Percentiles rank a stretch among this genome's conserved stretches.
Conservation (phyloP, 2,888 invertebrate genomes). For the Thereva unica region DNA sequence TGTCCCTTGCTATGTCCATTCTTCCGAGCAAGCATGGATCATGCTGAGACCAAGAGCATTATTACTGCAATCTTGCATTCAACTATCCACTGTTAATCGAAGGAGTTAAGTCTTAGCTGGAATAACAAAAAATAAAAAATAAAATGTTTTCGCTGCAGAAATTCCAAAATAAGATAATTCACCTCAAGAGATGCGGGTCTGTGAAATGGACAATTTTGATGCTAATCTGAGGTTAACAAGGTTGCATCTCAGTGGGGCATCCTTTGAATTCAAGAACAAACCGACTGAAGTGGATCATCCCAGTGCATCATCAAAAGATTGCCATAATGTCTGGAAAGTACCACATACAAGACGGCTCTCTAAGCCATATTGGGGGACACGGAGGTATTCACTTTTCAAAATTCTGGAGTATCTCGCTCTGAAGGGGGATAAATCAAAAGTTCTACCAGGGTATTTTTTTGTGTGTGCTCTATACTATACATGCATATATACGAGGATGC, state of each 20-base stretch:
- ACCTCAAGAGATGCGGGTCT: slow-evolving; percentile 24
- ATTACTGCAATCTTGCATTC: slow-evolving; percentile 11
- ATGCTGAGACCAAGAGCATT: slow-evolving; percentile 17
- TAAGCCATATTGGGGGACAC: background rate
- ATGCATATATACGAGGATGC: background rate
- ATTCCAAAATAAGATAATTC: slow-evolving; percentile 19
- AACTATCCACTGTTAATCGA: slow-evolving; percentile 15
- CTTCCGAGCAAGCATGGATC: background rate
- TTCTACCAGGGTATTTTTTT: slow-evolving; percentile 17
- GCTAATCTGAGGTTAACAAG: slow-evolving; percentile 21
- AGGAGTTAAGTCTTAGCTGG: slow-evolving; percentile 9
- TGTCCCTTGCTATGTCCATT: no score
- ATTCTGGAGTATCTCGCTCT: background rate
- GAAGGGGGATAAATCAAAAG: background rate
- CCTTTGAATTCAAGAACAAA: slow-evolving; percentile 16
- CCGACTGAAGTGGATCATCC: slow-evolving; percentile 27
- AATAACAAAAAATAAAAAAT: background rate
- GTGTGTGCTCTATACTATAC: slow-evolving; percentile 6
- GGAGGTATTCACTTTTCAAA: background rate
- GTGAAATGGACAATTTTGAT: slow-evolving; percentile 32
- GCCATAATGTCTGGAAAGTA: slow-evolving; percentile 1
- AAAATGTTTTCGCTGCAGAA: background rate
- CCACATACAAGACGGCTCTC: slow-evolving; percentile 2
- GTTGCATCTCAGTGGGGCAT: slow-evolving; percentile 28
- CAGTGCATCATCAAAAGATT: slow-evolving; percentile 13